phyloP scores from a whole-genome alignment of 2,888 invertebrate genomes.

The Chironomus riparius region DNA sequence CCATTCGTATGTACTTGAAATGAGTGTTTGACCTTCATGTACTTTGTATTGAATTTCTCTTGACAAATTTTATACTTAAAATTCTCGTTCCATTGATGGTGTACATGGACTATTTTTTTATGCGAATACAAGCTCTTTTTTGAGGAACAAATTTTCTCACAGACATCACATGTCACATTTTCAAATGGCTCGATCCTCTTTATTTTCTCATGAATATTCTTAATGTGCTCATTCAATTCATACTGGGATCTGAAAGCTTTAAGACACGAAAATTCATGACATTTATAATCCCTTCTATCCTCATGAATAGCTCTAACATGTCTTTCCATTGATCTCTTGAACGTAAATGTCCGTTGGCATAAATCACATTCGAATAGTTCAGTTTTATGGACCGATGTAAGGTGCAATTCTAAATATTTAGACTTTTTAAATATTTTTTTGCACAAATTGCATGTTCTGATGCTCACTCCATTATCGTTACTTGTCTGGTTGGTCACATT shows the following conservation, averaged over 20 bases:
- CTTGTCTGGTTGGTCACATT: not conserved
- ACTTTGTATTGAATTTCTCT: not conserved
- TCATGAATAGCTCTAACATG: conserved; percentile 9
- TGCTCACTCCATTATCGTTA: not conserved
- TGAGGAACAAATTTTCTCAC: conserved; percentile 5
- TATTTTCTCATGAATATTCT: not conserved
- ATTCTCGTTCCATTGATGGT: not conserved
- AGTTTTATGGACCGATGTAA: not conserved
- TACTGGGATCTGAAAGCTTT: not conserved
- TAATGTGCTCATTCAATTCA: not conserved
- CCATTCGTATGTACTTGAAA: not conserved
- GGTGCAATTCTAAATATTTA: not conserved
- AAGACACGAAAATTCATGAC: not conserved
- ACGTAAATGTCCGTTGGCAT: not conserved
- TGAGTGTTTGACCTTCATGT: conserved; percentile 3
- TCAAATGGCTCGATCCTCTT: not conserved
- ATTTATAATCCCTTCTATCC: not conserved
- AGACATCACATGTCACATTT: not conserved
- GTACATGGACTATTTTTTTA: not conserved
- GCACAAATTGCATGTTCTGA: not conserved
- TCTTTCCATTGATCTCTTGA: not conserved
- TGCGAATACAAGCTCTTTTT: conserved; percentile 3
- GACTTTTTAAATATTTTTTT: not conserved
- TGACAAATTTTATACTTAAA: not conserved
- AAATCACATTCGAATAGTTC: not conserved